phyloP scores from a whole-genome alignment of 2,113 vertebrate species.

The Acinonyx jubatus region DNA sequence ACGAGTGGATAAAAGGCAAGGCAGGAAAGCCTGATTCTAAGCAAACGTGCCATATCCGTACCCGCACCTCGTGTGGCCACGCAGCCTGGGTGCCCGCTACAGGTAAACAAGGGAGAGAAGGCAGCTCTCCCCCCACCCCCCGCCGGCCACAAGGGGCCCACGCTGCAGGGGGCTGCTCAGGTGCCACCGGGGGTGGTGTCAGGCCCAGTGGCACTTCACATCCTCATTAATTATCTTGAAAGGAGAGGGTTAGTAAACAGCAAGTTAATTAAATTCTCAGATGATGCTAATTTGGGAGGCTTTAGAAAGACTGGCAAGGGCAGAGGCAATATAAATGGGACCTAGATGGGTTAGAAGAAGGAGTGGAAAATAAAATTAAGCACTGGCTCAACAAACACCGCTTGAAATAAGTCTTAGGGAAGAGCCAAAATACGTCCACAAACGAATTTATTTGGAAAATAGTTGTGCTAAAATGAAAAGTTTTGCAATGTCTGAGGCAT shows the following conservation, averaged over 20 bases:
- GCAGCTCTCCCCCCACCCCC: background rate
- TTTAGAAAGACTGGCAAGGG: conserved; percentile 73
- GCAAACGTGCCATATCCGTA: background rate
- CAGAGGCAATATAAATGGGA: conserved; percentile 69
- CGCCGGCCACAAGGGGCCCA: background rate
- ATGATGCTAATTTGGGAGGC: conserved; percentile 79
- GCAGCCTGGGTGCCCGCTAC: accelerated
- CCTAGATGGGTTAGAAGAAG: conserved; percentile 49
- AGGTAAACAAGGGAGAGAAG: background rate
- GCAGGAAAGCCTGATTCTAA: background rate
- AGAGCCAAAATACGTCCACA: background rate
- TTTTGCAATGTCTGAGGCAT: background rate
- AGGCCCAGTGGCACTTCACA: conserved; percentile 68
- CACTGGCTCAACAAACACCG: conserved; percentile 40
- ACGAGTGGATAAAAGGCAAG: conserved; percentile 4
- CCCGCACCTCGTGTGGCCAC: background rate
- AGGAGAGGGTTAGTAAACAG: conserved; percentile 75
- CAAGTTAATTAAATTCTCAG: conserved; percentile 79
- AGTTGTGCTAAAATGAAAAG: background rate
- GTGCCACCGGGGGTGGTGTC: conserved; percentile 56
- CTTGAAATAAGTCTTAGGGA: conserved; percentile 14
- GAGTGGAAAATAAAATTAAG: conserved; percentile 72
- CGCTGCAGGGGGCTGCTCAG: background rate
- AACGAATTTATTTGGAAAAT: background rate
- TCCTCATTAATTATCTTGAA: conserved; percentile 79